phyloP scores from a whole-genome alignment of 2,888 invertebrate genomes.

The Saturnia pavonia region DNA sequence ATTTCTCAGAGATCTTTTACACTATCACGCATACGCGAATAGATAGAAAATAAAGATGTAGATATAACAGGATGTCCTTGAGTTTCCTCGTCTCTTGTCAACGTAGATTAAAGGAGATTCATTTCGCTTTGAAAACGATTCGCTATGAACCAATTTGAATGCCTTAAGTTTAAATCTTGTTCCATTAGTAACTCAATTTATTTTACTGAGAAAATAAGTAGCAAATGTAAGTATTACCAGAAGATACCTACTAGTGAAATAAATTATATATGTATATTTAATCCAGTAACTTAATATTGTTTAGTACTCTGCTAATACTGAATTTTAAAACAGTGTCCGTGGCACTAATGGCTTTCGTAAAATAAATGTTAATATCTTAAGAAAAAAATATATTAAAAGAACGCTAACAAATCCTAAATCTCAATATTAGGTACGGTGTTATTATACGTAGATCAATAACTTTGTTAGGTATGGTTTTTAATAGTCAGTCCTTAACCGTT shows the following conservation, averaged over 20 bases:
- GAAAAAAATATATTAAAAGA: too few relatives aligned
- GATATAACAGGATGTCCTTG: slow-evolving; percentile 14
- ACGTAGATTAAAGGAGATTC: slow-evolving; percentile 6
- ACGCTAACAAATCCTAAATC: too few relatives aligned
- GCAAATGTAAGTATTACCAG: not conserved
- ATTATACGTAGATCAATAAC: too few relatives aligned
- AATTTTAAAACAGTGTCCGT: too few relatives aligned
- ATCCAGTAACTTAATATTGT: too few relatives aligned
- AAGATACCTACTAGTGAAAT: not conserved
- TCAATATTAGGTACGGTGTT: not conserved
- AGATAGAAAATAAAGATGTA: slow-evolving; percentile 20
- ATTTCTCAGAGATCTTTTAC: slow-evolving; percentile 34
- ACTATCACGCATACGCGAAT: slow-evolving; percentile 14
- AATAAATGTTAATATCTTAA: too few relatives aligned
- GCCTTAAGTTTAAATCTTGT: slow-evolving; percentile 3
- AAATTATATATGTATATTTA: not conserved
- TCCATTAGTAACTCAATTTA: not conserved
- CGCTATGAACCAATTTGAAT: not conserved
- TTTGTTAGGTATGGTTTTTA: too few relatives aligned
- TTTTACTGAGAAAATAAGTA: slow-evolving; percentile 2
- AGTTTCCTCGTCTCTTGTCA: slow-evolving; percentile 12
- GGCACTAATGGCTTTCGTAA: too few relatives aligned
- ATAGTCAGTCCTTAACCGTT: not conserved
- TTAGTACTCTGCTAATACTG: too few relatives aligned
- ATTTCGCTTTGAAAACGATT: slow-evolving; percentile 7